Evolutionary conservation across 2,797 vertebrate species (phyloP).

Genomic region (Neosilurus mollespiculum): DNA sequence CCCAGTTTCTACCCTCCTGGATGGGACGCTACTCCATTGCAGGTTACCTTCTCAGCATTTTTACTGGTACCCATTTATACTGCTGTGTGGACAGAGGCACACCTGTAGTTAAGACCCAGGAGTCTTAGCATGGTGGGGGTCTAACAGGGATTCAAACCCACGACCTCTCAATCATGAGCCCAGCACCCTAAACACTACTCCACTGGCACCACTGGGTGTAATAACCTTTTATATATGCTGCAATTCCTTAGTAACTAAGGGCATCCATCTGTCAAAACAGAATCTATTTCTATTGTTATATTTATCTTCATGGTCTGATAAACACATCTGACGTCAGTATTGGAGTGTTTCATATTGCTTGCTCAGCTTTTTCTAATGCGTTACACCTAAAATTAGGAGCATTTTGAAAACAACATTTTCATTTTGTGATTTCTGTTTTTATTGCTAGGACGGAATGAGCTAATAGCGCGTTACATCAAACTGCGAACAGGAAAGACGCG

Average conservation of each 20-base stretch:
- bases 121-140: too few relatives aligned
- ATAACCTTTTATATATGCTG: not conserved
- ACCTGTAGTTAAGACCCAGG: too few relatives aligned
- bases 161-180: too few relatives aligned
- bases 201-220: not conserved
- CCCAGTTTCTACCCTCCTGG: too few relatives aligned
- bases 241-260: conserved; percentile 13
- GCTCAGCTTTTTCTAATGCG: not conserved
- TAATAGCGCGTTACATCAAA: conserved; percentile 88
- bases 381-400: not conserved
- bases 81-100: too few relatives aligned
- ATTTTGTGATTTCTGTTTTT: conserved; percentile 20
- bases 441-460: conserved; percentile 80
- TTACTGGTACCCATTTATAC: too few relatives aligned
- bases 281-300: conserved; percentile 5
- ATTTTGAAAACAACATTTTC: not conserved
- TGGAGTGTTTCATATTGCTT: conserved; percentile 61
- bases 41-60: too few relatives aligned
- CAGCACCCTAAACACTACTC: too few relatives aligned
- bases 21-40: too few relatives aligned
- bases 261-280: conserved; percentile 20
- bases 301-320: conserved; percentile 16
- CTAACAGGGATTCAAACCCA: too few relatives aligned
- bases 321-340: conserved; percentile 5
- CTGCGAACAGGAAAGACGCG: conserved; percentile 86